Evolutionary conservation across 2,888 invertebrate genomes (phyloP).

Genomic region (Drymonia ruficornis): DNA sequence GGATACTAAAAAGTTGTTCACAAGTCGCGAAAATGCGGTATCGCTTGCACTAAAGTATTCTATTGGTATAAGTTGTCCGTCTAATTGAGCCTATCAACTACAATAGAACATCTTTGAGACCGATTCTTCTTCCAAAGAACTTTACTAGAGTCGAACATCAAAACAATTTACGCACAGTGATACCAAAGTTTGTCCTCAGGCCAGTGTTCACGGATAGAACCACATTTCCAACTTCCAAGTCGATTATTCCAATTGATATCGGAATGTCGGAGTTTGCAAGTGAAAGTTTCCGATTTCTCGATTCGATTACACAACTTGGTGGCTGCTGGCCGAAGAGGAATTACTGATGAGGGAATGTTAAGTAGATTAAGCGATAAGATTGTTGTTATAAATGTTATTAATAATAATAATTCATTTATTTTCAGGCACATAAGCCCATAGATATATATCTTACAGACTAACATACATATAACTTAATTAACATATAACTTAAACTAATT

Average conservation of each 20-base stretch:
- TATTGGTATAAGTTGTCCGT: too few species aligned
- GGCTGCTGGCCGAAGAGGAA: conserved; percentile 25
- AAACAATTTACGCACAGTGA: background rate
- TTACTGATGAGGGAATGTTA: conserved; percentile 33
- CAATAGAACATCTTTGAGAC: too few species aligned
- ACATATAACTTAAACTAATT: too few species aligned
- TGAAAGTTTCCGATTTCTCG: conserved; percentile 35
- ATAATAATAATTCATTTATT: too few species aligned
- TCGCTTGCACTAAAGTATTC: too few species aligned
- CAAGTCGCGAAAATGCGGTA: too few species aligned
- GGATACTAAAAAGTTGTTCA: too few species aligned
- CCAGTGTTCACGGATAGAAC: conserved; percentile 6
- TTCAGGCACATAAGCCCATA: too few species aligned
- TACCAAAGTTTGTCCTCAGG: background rate
- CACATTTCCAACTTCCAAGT: conserved; percentile 22
- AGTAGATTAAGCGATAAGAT: conserved; percentile 24
- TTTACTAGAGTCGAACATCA: background rate
- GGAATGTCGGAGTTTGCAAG: conserved; percentile 20
- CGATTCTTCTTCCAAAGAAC: too few species aligned
- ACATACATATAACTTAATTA: too few species aligned
- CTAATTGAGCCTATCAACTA: too few species aligned
- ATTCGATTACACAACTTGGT: conserved; percentile 34
- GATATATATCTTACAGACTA: too few species aligned
- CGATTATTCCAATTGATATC: conserved; percentile 25
- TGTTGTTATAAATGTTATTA: background rate